Percentiles rank a stretch among this genome's conserved stretches.
Conservation (phyloP, 2,888 invertebrate genomes). For the Fissipunctia ypsillon region DNA sequence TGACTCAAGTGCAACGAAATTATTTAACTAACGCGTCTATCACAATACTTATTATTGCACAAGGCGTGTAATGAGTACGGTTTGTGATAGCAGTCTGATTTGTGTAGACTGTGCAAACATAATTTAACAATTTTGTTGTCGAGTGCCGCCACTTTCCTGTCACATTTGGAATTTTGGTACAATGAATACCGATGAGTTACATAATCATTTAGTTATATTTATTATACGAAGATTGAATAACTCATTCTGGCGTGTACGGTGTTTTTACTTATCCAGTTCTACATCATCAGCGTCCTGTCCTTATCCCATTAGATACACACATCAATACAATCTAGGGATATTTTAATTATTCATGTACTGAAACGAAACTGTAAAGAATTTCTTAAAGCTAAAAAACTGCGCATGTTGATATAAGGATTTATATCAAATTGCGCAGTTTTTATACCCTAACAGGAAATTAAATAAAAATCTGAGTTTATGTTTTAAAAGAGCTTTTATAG, state of each 20-base stretch:
- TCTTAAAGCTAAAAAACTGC: too few species aligned
- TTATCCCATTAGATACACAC: neutral
- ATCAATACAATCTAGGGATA: too few species aligned
- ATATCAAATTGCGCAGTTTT: too few species aligned
- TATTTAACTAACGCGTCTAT: slow-evolving; percentile 28
- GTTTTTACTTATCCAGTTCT: neutral
- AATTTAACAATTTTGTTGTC: slow-evolving; percentile 40
- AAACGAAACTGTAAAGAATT: too few species aligned
- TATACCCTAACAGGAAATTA: too few species aligned
- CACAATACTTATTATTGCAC: slow-evolving; percentile 35
- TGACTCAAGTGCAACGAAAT: slow-evolving; percentile 31
- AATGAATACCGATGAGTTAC: slow-evolving; percentile 38
- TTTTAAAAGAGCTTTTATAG: too few species aligned
- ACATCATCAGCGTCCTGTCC: neutral
- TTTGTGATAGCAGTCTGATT: slow-evolving; percentile 44
- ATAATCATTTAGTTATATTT: slow-evolving; percentile 21
- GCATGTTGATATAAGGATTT: too few species aligned
- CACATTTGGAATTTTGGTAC: slow-evolving; percentile 43
- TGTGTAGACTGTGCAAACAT: slow-evolving; percentile 35
- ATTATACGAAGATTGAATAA: slow-evolving; percentile 11
- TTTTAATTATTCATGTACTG: too few species aligned
- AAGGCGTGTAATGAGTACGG: slow-evolving; percentile 30
- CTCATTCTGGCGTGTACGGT: slow-evolving; percentile 10
- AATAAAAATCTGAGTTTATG: too few species aligned
- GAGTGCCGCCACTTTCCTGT: slow-evolving; percentile 29